Evolutionary conservation across 1,140 invertebrate genomes (phyloP).

Genomic region (Drosophila kikkawai): DNA sequence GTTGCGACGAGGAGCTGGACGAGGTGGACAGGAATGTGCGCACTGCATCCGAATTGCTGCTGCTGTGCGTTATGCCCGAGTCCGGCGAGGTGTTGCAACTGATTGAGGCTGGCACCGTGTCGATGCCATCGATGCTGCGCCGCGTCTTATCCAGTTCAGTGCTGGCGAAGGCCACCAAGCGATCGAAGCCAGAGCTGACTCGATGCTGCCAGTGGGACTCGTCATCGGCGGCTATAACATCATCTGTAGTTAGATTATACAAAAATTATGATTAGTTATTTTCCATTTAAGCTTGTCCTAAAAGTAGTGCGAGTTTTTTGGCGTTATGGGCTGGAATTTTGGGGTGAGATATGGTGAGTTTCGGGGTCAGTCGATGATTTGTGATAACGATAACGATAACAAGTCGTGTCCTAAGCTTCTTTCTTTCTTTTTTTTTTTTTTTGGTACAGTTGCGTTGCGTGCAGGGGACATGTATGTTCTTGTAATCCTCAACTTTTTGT

Average conservation of each 20-base stretch:
- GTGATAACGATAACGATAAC: slow-evolving; percentile 5
- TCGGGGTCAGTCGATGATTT: slow-evolving; percentile 14
- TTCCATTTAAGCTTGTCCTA: background rate
- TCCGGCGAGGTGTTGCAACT: slow-evolving; percentile 90
- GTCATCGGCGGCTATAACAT: slow-evolving; percentile 86
- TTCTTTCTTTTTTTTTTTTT: slow-evolving; percentile 9
- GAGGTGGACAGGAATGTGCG: slow-evolving; percentile 86
- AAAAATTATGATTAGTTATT: slow-evolving; percentile 3
- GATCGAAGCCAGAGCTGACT: slow-evolving; percentile 93
- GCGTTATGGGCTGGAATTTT: slow-evolving; percentile 9
- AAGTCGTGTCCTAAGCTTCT: slow-evolving; percentile 19
- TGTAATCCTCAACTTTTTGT: slow-evolving; percentile 12
- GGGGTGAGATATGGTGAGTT: slow-evolving; percentile 21
- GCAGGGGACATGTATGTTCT: slow-evolving; percentile 32
- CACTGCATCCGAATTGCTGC: slow-evolving; percentile 86
- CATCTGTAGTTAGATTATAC: slow-evolving; percentile 54
- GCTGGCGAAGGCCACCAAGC: slow-evolving; percentile 93
- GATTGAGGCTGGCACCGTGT: slow-evolving; percentile 85
- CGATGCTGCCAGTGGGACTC: slow-evolving; percentile 92
- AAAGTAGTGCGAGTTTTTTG: slow-evolving; percentile 15
- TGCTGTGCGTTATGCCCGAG: slow-evolving; percentile 89
- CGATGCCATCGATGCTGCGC: slow-evolving; percentile 89
- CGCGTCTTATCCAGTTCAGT: slow-evolving; percentile 92
- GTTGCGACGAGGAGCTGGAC: slow-evolving; percentile 77
- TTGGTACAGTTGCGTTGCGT: slow-evolving; percentile 49